Evolutionary conservation across 2,797 vertebrate genomes (phyloP).

Genomic region (Poecilia velifera): DNA sequence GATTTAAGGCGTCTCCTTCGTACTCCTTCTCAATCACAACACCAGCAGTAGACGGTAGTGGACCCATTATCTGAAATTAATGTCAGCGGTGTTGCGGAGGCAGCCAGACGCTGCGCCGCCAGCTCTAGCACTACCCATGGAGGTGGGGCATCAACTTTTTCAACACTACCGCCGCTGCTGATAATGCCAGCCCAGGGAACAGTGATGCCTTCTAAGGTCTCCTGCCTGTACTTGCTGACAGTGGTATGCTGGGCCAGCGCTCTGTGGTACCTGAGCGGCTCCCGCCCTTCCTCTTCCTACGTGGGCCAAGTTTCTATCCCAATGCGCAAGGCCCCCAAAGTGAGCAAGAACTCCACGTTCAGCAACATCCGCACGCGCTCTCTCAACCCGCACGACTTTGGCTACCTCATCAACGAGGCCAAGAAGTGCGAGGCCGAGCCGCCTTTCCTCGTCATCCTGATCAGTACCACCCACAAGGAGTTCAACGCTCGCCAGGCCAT

Average conservation of each 20-base stretch:
- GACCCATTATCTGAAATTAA: constrained; percentile 65
- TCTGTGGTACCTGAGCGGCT: constrained; percentile 96
- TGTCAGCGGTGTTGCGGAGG: constrained; percentile 73
- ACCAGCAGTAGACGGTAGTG: constrained; percentile 16
- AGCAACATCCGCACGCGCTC: constrained; percentile 95
- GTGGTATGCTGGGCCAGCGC: constrained; percentile 99
- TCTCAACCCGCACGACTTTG: constrained; percentile 95
- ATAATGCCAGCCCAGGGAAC: constrained; percentile 61
- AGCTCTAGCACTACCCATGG: constrained; percentile 71
- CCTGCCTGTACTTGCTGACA: constrained; percentile 95
- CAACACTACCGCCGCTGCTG: constrained; percentile 56
- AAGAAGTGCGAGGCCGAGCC: constrained; percentile 89
- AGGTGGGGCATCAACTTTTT: constrained; percentile 74
- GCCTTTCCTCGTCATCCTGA: constrained; percentile 95
- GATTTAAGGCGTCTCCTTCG: constrained; percentile 32
- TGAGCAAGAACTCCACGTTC: constrained; percentile 88
- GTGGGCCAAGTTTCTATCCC: constrained; percentile 86
- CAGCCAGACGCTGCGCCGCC: constrained; percentile 83
- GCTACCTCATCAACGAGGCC: constrained; percentile 93
- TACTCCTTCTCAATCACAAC: constrained; percentile 25
- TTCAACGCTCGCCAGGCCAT: constrained; percentile 98
- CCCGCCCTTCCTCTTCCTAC: constrained; percentile 91
- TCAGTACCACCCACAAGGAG: constrained; percentile 98
- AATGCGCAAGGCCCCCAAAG: constrained; percentile 79
- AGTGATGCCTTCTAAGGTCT: constrained; percentile 97